A percentile compares a stretch with the other conserved stretches of the same genome.
Conservation (phyloP, 2,888 invertebrate genomes). For the Tachina fera region DNA sequence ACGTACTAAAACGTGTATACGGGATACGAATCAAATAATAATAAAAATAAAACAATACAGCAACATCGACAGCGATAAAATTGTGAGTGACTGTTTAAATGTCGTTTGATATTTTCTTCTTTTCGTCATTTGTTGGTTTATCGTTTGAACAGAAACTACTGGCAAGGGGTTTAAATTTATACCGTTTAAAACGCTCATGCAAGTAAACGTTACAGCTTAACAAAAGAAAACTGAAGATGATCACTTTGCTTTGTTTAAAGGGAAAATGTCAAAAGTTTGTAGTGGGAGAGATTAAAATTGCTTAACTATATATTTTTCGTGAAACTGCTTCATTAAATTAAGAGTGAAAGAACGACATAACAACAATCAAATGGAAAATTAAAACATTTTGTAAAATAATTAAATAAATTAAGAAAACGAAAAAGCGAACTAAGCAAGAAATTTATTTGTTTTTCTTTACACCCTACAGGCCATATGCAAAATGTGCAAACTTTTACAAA, state of each 20-base stretch:
- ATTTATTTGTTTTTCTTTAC: background rate
- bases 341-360: slow-evolving; percentile 1
- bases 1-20: background rate
- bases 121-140: background rate
- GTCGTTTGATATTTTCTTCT: slow-evolving; percentile 47
- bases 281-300: slow-evolving; percentile 28
- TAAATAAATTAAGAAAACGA: slow-evolving; percentile 39
- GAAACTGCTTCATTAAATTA: slow-evolving; percentile 3
- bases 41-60: slow-evolving; percentile 21
- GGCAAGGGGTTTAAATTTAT: background rate
- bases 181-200: slow-evolving; percentile 26
- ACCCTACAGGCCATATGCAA: too few relatives aligned
- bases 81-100: slow-evolving; percentile 57
- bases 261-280: slow-evolving; percentile 61
- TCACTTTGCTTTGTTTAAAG: background rate
- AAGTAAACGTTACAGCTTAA: slow-evolving; percentile 23
- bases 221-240: slow-evolving; percentile 25
- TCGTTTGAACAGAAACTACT: background rate
- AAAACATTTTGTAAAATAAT: slow-evolving; percentile 24
- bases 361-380: background rate
- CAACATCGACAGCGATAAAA: slow-evolving; percentile 37
- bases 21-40: background rate
- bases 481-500: too few relatives aligned
- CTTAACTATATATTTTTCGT: slow-evolving; percentile 6
- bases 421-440: slow-evolving; percentile 47